phyloP scores from a whole-genome alignment of 2,113 vertebrate genomes.

The Taxidea taxus region DNA sequence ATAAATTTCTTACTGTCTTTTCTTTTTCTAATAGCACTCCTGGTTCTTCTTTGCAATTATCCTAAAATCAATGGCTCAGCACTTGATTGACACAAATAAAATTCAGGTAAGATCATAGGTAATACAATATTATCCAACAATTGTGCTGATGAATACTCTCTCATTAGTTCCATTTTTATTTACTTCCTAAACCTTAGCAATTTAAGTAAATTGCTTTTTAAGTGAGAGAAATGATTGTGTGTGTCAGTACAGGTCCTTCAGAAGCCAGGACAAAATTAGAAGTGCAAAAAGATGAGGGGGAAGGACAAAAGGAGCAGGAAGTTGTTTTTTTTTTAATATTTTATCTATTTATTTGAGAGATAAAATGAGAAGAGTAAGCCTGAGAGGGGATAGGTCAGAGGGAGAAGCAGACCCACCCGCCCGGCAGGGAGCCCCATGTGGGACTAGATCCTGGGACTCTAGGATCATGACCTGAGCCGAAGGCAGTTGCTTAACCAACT shows the following conservation, averaged over 20 bases:
- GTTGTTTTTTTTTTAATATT: neutral
- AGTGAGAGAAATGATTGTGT: neutral
- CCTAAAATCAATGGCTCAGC: slow-evolving; percentile 96
- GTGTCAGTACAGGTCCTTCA: neutral
- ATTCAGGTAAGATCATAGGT: slow-evolving; percentile 84
- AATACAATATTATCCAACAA: neutral
- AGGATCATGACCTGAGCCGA: too few relatives aligned
- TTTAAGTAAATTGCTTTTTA: slow-evolving; percentile 2
- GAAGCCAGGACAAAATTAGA: neutral
- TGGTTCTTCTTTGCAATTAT: slow-evolving; percentile 98
- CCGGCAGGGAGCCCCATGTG: too few relatives aligned
- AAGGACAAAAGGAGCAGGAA: neutral
- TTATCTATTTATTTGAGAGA: too few relatives aligned
- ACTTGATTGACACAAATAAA: slow-evolving; percentile 91
- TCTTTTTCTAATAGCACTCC: slow-evolving; percentile 88
- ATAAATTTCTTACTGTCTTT: neutral
- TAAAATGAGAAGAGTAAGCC: too few relatives aligned
- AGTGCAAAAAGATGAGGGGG: neutral
- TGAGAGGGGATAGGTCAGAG: too few relatives aligned
- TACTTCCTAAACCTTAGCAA: neutral
- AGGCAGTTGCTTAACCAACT: too few relatives aligned
- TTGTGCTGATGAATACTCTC: neutral
- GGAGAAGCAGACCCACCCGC: too few relatives aligned
- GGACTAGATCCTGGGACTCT: too few relatives aligned
- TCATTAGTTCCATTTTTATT: neutral